Evolutionary conservation across 35 echinoderm and acorn worm species (phyloP).

Genomic region (Nesometra sesokonis): DNA sequence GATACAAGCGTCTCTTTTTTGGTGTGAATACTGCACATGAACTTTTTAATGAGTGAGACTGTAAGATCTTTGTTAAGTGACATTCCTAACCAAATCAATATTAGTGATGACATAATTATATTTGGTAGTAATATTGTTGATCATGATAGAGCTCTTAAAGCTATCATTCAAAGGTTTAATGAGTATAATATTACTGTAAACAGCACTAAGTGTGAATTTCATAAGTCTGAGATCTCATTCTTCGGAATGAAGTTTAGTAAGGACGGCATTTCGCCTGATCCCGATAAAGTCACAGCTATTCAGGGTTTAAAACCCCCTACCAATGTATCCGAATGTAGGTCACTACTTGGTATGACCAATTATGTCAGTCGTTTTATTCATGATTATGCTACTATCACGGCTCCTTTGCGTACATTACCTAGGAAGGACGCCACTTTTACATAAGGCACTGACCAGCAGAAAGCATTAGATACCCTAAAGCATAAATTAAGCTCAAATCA

Average conservation of each 20-base stretch:
- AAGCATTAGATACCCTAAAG: conserved; percentile 45
- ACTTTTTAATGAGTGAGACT: not conserved
- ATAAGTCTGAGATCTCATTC: not conserved
- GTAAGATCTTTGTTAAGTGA: not conserved
- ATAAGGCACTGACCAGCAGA: conserved; percentile 10
- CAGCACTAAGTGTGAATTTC: not conserved
- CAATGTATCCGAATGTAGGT: not conserved
- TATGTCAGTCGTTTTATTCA: not conserved
- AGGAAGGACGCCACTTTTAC: not conserved
- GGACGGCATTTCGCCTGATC: not conserved
- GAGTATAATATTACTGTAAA: not conserved
- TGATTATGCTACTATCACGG: not conserved
- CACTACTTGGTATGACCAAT: not conserved
- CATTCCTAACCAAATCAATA: not conserved
- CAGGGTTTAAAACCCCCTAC: not conserved
- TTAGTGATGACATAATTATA: not conserved
- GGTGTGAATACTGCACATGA: not conserved
- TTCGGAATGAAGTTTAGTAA: not conserved
- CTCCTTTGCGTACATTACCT: not conserved
- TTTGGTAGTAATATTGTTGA: not conserved
- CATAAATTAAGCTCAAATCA: conserved; percentile 5
- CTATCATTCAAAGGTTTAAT: not conserved
- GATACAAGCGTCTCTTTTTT: not conserved
- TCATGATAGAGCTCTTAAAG: not conserved
- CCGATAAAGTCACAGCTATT: not conserved